These are phyloP conservation scores for Gadopsis marmoratus DNA, from an alignment of 2,797 vertebrate species.

Conservation along the genomic window DNA sequence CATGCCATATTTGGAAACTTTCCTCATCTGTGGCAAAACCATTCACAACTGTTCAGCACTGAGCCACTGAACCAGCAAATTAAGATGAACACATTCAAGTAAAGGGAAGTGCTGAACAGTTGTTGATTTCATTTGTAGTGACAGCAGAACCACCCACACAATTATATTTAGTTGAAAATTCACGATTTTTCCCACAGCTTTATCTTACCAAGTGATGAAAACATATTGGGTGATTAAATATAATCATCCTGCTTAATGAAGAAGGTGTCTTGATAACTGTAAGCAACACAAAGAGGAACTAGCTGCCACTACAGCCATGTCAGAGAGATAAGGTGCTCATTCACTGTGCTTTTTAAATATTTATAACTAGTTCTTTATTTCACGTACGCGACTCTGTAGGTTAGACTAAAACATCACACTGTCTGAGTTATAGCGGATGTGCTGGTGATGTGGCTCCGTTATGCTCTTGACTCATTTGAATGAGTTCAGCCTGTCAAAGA, in stretches of 20 bases:
- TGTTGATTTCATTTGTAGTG: constrained; percentile 3
- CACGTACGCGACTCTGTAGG: constrained; percentile 7
- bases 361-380: constrained; percentile 7
- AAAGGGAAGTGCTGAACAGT: background rate
- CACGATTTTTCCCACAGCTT: background rate
- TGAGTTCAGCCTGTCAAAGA: constrained; percentile 35
- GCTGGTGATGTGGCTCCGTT: constrained; percentile 21
- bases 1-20: constrained; percentile 10
- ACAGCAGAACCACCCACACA: constrained; percentile 2
- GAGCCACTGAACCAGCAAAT: constrained; percentile 27
- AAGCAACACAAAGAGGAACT: background rate
- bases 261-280: constrained; percentile 1
- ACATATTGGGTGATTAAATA: background rate
- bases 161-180: background rate
- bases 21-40: constrained; percentile 18
- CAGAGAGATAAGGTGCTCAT: constrained; percentile 8
- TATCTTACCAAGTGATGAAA: background rate
- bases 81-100: background rate
- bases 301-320: background rate
- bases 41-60: constrained; percentile 3
- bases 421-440: constrained; percentile 21
- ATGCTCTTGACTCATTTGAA: constrained; percentile 24
- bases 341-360: constrained; percentile 2
- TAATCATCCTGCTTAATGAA: background rate
- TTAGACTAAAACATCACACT: constrained; percentile 1